Evolutionary conservation across 2,797 vertebrate species (phyloP).

Genomic region (Chiroxiphia lanceolata): DNA sequence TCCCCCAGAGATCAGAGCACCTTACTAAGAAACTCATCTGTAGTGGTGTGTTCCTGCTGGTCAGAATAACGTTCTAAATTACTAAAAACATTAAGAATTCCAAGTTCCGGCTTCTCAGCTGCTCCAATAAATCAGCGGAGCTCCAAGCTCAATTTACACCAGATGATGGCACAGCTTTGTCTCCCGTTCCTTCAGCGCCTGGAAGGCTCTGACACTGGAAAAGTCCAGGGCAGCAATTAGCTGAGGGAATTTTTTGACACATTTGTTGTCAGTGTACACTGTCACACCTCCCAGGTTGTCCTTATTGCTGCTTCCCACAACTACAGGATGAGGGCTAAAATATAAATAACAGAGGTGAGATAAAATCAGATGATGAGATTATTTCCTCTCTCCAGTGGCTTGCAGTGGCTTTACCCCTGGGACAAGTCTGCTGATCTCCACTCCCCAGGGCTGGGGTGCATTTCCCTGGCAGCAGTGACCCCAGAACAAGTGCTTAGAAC

Average conservation of each 20-base stretch:
- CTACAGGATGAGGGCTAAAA: background rate
- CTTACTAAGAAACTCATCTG: background rate
- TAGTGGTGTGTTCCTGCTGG: background rate
- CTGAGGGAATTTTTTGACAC: background rate
- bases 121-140: slow-evolving; percentile 41
- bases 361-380: background rate
- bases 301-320: background rate
- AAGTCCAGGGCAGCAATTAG: background rate
- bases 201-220: background rate
- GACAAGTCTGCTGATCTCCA: background rate
- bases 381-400: background rate
- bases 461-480: background rate
- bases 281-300: background rate
- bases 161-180: background rate
- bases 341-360: background rate
- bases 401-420: background rate
- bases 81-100: background rate
- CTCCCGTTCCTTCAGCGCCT: background rate
- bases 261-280: background rate
- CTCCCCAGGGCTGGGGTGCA: background rate
- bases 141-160: background rate
- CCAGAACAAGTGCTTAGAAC: background rate
- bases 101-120: slow-evolving; percentile 26
- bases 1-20: background rate
- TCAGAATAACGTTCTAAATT: background rate